Evolutionary conservation across 2,797 vertebrate genomes (phyloP).

Genomic region (Psittacula derbiana): DNA sequence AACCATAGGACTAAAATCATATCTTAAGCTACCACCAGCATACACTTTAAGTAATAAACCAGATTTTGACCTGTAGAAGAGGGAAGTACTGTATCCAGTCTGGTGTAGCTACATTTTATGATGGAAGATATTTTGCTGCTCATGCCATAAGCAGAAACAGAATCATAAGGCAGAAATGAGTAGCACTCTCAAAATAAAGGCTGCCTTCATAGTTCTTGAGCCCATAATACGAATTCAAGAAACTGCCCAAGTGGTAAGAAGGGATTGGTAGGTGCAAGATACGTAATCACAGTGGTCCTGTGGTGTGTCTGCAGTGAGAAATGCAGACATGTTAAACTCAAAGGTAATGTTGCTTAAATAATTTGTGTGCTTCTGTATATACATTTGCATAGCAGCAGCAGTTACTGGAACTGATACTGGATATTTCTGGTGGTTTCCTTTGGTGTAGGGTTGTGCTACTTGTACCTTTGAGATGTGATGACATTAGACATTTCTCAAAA

Average conservation of each 20-base stretch:
- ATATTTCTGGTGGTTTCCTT: background rate
- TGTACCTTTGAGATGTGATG: background rate
- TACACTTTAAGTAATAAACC: background rate
- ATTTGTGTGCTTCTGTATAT: background rate
- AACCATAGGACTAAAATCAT: background rate
- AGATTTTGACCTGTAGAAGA: background rate
- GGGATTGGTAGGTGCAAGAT: background rate
- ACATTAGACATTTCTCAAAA: conserved; percentile 6
- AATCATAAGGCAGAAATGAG: background rate
- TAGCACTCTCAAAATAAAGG: background rate
- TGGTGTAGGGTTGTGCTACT: background rate
- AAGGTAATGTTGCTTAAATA: conserved; percentile 36
- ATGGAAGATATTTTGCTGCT: background rate
- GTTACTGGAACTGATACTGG: background rate
- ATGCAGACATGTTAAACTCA: background rate
- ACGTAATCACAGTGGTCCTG: background rate
- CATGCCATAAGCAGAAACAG: background rate
- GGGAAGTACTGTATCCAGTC: background rate
- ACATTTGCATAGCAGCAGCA: background rate
- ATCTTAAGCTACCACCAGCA: background rate
- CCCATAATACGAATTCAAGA: background rate
- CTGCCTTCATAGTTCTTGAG: background rate
- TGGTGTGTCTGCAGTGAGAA: background rate
- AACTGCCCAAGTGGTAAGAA: background rate
- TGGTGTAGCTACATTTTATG: background rate